These are phyloP conservation scores for Crepidodera aurea DNA, from an alignment of 2,888 invertebrate species.

Conservation along the genomic window DNA sequence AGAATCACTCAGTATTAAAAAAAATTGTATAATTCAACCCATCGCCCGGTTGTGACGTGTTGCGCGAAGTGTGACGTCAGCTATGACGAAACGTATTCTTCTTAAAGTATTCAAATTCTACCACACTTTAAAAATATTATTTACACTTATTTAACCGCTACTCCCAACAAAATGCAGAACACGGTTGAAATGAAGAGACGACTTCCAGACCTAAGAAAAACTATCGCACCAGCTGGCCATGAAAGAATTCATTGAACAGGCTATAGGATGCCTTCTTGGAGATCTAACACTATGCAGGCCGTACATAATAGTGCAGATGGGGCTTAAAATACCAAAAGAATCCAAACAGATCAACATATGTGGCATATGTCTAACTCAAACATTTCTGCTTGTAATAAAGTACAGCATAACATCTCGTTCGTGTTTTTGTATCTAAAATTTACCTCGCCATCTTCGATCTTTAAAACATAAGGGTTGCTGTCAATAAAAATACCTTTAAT, in stretches of 20 bases:
- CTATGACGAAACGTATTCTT: no score
- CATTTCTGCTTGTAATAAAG: conserved; percentile 36
- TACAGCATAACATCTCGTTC: conserved; percentile 19
- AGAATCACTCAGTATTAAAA: no score
- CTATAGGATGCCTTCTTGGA: conserved; percentile 38
- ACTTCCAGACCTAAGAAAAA: conserved; percentile 40
- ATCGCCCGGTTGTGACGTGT: no score
- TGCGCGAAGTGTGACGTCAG: no score
- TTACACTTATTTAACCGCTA: no score
- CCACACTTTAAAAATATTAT: no score
- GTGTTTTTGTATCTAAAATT: background rate
- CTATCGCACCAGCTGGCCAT: conserved; percentile 41
- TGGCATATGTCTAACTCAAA: conserved; percentile 33
- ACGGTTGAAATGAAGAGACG: conserved; percentile 33
- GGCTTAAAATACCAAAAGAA: conserved; percentile 44
- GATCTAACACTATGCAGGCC: conserved; percentile 51
- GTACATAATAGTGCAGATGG: conserved; percentile 44
- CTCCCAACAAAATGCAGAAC: background rate
- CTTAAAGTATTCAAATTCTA: no score
- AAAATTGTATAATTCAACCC: no score
- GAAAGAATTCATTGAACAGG: conserved; percentile 52
- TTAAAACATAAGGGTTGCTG: conserved; percentile 3
- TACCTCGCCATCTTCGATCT: background rate
- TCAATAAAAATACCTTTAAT: conserved; percentile 5
- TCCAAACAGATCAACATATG: conserved; percentile 41